Percentiles rank a stretch among this genome's conserved stretches.
phyloP scores from a whole-genome alignment of 2,797 vertebrate genomes.

The Hippopotamyrus pictus region DNA sequence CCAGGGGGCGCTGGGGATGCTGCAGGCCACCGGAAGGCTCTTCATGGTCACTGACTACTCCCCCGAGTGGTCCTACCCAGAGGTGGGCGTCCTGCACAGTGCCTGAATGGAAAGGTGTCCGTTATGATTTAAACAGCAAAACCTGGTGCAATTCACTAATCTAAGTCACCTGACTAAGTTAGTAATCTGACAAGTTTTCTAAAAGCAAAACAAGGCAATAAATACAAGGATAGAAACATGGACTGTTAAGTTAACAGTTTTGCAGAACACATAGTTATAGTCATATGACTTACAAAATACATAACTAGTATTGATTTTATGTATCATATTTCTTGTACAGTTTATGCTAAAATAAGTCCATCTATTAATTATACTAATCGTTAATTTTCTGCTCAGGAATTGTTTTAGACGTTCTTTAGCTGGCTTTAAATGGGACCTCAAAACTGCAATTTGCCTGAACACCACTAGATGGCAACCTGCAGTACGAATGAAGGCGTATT shows the following conservation, averaged over 20 bases:
- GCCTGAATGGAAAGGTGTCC: not conserved
- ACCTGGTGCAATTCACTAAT: not conserved
- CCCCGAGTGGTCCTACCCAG: constrained; percentile 97
- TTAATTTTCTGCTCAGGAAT: not conserved
- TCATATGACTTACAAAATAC: not conserved
- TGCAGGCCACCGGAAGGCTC: constrained; percentile 89
- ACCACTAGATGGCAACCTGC: constrained; percentile 33
- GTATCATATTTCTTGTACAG: not conserved
- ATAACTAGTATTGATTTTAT: not conserved
- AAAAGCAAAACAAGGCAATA: not conserved
- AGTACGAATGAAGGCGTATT: not conserved
- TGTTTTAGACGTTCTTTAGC: not conserved
- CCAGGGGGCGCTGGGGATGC: constrained; percentile 85
- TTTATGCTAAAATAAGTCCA: not conserved
- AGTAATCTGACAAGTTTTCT: not conserved
- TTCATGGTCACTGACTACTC: constrained; percentile 99
- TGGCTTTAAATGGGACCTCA: not conserved
- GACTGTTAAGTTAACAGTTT: not conserved
- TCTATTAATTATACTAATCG: not conserved
- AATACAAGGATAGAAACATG: not conserved
- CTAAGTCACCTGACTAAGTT: not conserved
- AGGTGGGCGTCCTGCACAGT: constrained; percentile 66
- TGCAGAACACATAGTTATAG: not conserved
- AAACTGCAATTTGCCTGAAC: not conserved
- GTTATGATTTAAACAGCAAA: not conserved